phyloP scores from a whole-genome alignment of 1,140 invertebrate genomes.

The Leptinotarsa defecta region DNA sequence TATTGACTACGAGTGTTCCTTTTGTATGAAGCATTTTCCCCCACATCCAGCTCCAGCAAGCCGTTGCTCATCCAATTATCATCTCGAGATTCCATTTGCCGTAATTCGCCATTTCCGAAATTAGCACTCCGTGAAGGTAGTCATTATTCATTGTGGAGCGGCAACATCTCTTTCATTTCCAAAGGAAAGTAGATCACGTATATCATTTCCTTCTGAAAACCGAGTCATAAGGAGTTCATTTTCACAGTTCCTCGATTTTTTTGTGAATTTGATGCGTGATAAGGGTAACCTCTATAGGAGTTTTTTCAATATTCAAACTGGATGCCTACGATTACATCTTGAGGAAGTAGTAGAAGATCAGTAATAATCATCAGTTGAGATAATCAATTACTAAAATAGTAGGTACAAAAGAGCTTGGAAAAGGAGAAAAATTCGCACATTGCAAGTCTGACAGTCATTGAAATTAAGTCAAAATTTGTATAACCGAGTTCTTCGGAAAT shows the following conservation, averaged over 20 bases:
- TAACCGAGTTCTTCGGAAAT: too few relatives aligned
- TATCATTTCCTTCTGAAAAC: conserved; percentile 3
- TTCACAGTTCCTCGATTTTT: background rate
- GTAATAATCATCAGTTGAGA: too few relatives aligned
- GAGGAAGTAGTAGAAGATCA: too few relatives aligned
- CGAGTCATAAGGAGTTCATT: background rate
- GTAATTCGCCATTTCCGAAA: conserved; percentile 8
- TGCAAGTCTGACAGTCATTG: too few relatives aligned
- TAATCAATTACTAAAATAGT: too few relatives aligned
- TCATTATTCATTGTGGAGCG: conserved; percentile 6
- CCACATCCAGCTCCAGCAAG: background rate
- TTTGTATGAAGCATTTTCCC: background rate
- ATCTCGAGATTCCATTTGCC: conserved; percentile 5
- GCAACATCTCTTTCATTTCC: background rate
- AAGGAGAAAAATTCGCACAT: too few relatives aligned
- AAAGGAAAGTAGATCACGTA: conserved; percentile 8
- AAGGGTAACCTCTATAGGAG: background rate
- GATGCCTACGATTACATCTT: too few relatives aligned
- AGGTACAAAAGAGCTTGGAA: too few relatives aligned
- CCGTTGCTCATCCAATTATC: conserved; percentile 2
- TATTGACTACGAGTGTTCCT: too few relatives aligned
- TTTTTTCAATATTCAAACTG: too few relatives aligned
- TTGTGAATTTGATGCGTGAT: background rate
- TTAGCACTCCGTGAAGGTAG: background rate
- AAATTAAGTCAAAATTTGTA: too few relatives aligned